Evolutionary conservation across 2,888 invertebrate genomes (phyloP).

Genomic region (Aphodius granarius): DNA sequence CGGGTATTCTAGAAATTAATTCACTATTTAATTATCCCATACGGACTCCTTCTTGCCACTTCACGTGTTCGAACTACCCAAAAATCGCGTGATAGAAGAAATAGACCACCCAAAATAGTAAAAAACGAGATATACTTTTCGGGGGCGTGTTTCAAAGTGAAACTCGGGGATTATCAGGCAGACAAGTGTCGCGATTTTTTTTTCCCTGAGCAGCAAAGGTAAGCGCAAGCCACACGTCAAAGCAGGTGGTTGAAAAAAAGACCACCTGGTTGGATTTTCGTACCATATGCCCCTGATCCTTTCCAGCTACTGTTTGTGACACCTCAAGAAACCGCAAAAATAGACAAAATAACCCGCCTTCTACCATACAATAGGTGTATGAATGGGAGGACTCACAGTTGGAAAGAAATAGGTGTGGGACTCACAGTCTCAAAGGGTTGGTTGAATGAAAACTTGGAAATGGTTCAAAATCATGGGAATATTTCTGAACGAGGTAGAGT

Average conservation of each 20-base stretch:
- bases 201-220: conserved; percentile 2
- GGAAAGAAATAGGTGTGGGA: conserved; percentile 1
- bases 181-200: conserved; percentile 11
- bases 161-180: conserved; percentile 1
- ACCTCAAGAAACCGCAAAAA: neutral
- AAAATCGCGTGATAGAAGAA: neutral
- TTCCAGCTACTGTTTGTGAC: neutral
- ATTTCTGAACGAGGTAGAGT: neutral
- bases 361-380: neutral
- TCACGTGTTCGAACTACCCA: neutral
- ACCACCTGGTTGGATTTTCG: conserved; percentile 37
- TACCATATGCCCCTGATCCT: conserved; percentile 36
- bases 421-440: neutral
- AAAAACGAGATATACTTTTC: neutral
- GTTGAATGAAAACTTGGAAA: neutral
- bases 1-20: neutral
- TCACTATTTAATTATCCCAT: conserved; percentile 8
- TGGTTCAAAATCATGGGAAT: neutral
- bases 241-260: conserved; percentile 35
- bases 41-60: neutral
- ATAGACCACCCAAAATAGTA: conserved; percentile 10
- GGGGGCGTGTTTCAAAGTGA: neutral
- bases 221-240: conserved; percentile 37
- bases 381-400: neutral
- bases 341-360: neutral